Evolutionary conservation across 2,888 invertebrate species (phyloP), one percentile per base, ranked within the genome.

Genomic region (Hydriomena furcata): DNA sequence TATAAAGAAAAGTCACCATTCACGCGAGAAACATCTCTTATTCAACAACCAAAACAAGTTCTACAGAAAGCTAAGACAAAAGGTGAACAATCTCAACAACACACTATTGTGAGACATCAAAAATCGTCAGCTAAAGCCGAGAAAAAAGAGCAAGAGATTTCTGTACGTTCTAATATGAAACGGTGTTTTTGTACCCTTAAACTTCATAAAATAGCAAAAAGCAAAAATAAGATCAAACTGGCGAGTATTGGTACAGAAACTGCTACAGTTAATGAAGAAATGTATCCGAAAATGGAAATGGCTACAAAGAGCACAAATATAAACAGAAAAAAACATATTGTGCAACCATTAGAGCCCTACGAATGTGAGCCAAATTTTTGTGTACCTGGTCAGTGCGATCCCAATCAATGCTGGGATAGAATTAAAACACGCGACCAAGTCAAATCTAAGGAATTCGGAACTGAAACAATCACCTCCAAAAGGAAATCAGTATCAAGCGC

Each of bases 321-420:
- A 11, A 41, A 41, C 12, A 35, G 37, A 10, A 38, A 34, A 32
- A 46, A 49, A 21, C 36, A 36, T 5, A 49, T 37, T 42, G 11
- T 30, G 13, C 31, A 8, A 21, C 13, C 43, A 50, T 37, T 66
- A 45, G 36, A 55, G 25, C 60, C 62, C 7, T 61, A 63, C 38
- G 71, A 68, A 53, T 71, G 68, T 59, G 68, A 71, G 58, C 68
- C 73, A 31, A 56, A 60, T n/a, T 43, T 66, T 28, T 74, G 72
- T 55, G 34, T 63, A 12, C 68, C 72, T 21, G 71, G 66, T 2
- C 35, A 66, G 55, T 69, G 71, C 54, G 56, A 71, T 46, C 72
- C 68, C 6, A 57, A 63, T 45, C 60, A 66, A 44, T 73, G 69
- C 45, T 38, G 54, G 17, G 59, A 68, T 46, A 56, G 47, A 37